These are phyloP conservation scores for Saccopteryx leptura DNA, from an alignment of 2,113 vertebrate species.

Conservation along the genomic window DNA sequence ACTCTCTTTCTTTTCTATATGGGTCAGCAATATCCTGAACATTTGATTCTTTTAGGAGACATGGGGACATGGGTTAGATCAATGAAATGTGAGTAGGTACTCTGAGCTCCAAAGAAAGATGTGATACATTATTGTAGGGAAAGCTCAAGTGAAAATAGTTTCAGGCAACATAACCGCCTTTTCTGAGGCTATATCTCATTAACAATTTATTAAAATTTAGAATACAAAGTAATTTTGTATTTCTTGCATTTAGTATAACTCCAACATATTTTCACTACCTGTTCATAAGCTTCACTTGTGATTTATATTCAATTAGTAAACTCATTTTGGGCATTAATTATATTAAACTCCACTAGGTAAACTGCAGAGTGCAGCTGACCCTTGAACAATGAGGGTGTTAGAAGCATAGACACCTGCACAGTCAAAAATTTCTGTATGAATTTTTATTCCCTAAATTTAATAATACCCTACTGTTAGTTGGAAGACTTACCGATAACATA, in stretches of 20 bases:
- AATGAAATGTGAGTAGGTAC: background rate
- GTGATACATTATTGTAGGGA: background rate
- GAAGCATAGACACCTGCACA: too few species aligned
- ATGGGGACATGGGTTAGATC: accelerated
- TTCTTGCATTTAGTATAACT: background rate
- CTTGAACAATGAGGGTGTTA: background rate
- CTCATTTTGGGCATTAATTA: background rate
- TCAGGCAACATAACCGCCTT: background rate
- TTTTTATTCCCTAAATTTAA: background rate
- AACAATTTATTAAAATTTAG: background rate
- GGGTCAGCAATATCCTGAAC: background rate
- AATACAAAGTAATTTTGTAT: background rate
- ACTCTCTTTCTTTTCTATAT: background rate
- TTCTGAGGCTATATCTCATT: background rate
- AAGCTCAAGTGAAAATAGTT: background rate
- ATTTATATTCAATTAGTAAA: background rate
- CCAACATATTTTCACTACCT: background rate
- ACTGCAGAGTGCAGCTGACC: background rate
- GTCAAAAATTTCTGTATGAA: background rate
- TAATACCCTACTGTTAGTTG: background rate
- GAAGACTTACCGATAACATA: background rate
- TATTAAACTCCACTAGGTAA: background rate
- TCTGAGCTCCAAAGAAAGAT: background rate
- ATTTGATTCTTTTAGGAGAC: background rate
- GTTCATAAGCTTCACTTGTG: background rate